A percentile compares a stretch with the other conserved stretches of the same genome.
Conservation (phyloP, 2,797 vertebrate genomes). For the Phoxinus dragarum region DNA sequence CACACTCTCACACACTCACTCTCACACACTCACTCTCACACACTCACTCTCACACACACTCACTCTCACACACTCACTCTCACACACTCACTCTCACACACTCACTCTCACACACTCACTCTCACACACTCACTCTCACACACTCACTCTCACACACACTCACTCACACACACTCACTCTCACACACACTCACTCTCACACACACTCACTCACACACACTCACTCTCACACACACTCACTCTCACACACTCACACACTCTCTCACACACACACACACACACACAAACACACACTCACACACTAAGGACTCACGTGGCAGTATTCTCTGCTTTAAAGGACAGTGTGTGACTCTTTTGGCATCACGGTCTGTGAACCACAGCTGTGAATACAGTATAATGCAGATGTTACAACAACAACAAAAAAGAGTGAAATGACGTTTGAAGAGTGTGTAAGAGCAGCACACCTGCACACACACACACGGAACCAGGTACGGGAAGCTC, state of each 20-base stretch:
- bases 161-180: no score
- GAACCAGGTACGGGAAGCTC: constrained; percentile 75
- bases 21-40: no score
- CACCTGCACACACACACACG: constrained; percentile 92
- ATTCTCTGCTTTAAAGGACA: constrained; percentile 77
- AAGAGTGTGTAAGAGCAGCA: neutral
- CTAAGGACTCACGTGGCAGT: constrained; percentile 64
- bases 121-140: no score
- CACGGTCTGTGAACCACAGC: constrained; percentile 76
- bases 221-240: neutral
- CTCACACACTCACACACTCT: neutral
- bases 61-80: no score
- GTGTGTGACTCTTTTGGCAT: constrained; percentile 70
- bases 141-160: no score
- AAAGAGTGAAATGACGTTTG: no score
- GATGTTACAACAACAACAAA: neutral
- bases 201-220: neutral
- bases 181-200: neutral
- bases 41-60: no score
- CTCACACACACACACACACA: neutral
- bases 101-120: no score
- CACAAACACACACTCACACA: neutral
- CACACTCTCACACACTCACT: no score
- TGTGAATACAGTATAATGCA: constrained; percentile 60
- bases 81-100: no score